Evolutionary conservation across 1,140 invertebrate genomes (phyloP).

Genomic region (Heliconius himera): DNA sequence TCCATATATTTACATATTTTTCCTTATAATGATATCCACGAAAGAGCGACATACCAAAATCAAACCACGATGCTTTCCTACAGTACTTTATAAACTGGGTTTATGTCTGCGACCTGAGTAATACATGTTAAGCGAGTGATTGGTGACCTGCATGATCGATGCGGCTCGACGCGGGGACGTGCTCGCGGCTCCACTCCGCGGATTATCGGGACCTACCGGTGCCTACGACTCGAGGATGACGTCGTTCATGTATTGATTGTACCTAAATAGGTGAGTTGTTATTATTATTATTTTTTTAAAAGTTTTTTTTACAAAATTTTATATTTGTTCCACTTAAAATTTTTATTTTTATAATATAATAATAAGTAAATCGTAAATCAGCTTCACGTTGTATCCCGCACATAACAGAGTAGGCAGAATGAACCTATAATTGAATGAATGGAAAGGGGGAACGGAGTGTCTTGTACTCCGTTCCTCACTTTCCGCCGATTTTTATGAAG

Average conservation of each 20-base stretch:
- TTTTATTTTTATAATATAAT: not conserved
- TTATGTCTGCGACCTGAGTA: slow-evolving; percentile 10
- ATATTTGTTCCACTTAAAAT: not conserved
- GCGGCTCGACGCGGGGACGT: slow-evolving; percentile 46
- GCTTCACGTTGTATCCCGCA: too few species aligned
- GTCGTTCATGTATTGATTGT: slow-evolving; percentile 24
- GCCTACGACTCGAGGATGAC: slow-evolving; percentile 20
- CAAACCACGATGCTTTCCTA: not conserved
- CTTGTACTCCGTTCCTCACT: too few species aligned
- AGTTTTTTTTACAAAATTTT: not conserved
- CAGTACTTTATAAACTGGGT: not conserved
- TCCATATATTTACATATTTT: too few species aligned
- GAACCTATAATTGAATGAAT: too few species aligned
- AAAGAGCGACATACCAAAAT: not conserved
- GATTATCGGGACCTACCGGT: slow-evolving; percentile 48
- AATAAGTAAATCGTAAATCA: too few species aligned
- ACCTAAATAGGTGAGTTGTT: not conserved
- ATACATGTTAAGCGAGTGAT: slow-evolving; percentile 15
- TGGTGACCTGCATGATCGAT: slow-evolving; percentile 39
- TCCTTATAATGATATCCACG: not conserved
- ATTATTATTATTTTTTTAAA: not conserved
- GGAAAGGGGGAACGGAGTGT: too few species aligned
- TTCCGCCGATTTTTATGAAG: too few species aligned
- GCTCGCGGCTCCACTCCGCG: slow-evolving; percentile 56
- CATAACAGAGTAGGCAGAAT: too few species aligned